Conservation (phyloP, 2,113 vertebrate species). For the Pedetes capensis region DNA sequence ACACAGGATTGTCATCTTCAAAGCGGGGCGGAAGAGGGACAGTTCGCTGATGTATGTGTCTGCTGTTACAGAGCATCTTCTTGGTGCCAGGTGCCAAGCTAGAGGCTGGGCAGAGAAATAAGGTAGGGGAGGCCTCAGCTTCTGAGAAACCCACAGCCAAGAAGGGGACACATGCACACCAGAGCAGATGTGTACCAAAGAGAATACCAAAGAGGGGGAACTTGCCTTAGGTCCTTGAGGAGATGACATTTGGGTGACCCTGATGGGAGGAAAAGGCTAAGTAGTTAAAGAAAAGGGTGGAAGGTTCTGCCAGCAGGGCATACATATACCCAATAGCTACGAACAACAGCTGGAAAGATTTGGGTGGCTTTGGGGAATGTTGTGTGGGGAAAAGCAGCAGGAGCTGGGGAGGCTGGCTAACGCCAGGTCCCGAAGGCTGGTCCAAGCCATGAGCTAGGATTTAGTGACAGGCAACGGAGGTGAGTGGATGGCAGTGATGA, state of each 20-base stretch:
- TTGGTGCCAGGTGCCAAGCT: background rate
- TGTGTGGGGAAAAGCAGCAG: no score
- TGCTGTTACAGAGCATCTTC: background rate
- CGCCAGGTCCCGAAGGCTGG: no score
- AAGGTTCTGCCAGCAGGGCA: no score
- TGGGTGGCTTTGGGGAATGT: no score
- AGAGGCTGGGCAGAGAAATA: background rate
- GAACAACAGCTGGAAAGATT: background rate
- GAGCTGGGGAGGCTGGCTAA: no score
- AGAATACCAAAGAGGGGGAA: background rate
- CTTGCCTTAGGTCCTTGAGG: background rate
- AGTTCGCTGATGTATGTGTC: rapidly evolving
- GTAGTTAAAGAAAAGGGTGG: background rate
- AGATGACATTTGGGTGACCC: background rate
- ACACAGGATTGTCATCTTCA: background rate
- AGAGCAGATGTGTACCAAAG: background rate
- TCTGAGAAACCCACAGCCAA: background rate
- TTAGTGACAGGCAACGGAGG: background rate
- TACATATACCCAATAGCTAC: background rate
- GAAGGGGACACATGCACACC: background rate
- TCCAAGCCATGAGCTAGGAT: no score
- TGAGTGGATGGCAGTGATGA: no score
- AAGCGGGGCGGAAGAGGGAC: background rate
- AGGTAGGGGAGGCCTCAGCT: background rate
- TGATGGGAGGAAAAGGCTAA: background rate